Conservation (phyloP, 2,113 vertebrate species). For the Coptodon rendalli region DNA sequence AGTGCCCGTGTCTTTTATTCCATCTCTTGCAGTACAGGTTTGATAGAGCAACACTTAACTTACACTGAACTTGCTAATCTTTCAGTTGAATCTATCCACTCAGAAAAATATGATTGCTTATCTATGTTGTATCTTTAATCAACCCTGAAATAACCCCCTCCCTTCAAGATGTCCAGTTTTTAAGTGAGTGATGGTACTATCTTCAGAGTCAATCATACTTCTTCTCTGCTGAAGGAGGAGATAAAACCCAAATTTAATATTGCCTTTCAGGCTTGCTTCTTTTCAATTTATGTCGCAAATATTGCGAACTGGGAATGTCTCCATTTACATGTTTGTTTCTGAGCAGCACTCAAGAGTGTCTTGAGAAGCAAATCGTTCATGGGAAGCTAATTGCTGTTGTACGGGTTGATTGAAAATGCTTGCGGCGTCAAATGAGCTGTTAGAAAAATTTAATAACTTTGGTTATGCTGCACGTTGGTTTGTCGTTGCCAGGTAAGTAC, state of each 20-base stretch:
- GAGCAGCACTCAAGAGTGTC: slow-evolving; percentile 44
- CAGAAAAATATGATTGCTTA: neutral
- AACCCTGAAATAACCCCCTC: slow-evolving; percentile 1
- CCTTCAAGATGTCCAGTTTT: neutral
- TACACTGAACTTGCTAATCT: neutral
- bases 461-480: neutral
- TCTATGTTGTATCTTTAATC: slow-evolving; percentile 26
- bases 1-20: neutral
- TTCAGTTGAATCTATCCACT: neutral
- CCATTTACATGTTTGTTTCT: slow-evolving; percentile 61
- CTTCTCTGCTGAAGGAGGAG: neutral
- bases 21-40: neutral
- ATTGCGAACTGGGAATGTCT: slow-evolving; percentile 1
- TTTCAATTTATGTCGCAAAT: slow-evolving; percentile 37
- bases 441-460: neutral
- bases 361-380: slow-evolving; percentile 57
- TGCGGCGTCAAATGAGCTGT: slow-evolving; percentile 12
- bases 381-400: slow-evolving; percentile 61
- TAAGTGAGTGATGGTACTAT: slow-evolving; percentile 1
- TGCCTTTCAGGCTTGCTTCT: neutral
- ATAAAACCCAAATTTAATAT: neutral
- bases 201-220: neutral
- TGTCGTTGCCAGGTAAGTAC: neutral
- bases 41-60: neutral
- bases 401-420: slow-evolving; percentile 53